Conservation (phyloP, 2,113 vertebrate species). For the Lonchura striata region DNA sequence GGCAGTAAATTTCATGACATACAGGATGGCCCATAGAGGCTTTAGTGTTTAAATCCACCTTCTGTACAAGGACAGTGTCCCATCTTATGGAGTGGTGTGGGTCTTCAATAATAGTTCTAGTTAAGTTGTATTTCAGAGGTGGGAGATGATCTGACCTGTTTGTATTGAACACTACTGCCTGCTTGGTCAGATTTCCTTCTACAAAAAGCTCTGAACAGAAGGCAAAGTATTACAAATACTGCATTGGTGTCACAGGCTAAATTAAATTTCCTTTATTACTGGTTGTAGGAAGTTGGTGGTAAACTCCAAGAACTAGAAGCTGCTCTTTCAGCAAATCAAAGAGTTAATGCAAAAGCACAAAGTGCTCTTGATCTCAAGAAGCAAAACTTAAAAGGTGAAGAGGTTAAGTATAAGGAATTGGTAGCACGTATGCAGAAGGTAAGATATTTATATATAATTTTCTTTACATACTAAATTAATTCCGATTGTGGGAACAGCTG, state of each 20-base stretch:
- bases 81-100: not conserved
- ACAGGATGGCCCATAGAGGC: not conserved
- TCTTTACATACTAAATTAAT: not conserved
- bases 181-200: not conserved
- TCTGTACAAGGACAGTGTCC: not conserved
- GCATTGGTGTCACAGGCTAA: not conserved
- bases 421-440: constrained; percentile 89
- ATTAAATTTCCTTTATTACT: not conserved
- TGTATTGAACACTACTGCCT: not conserved
- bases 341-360: constrained; percentile 82
- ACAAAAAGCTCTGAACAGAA: not conserved
- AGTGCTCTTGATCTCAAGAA: constrained; percentile 89
- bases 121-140: not conserved
- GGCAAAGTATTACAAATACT: not conserved
- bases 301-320: constrained; percentile 79
- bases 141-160: not conserved
- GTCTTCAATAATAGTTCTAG: not conserved
- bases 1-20: not conserved
- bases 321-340: constrained; percentile 81
- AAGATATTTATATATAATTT: not conserved
- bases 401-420: constrained; percentile 81
- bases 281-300: constrained; percentile 79
- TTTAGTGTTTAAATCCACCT: not conserved
- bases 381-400: constrained; percentile 85
- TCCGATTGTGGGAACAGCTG: not conserved